These are phyloP conservation scores for Sula dactylatra DNA, from an alignment of 2,113 vertebrate genomes.

Conservation along the genomic window DNA sequence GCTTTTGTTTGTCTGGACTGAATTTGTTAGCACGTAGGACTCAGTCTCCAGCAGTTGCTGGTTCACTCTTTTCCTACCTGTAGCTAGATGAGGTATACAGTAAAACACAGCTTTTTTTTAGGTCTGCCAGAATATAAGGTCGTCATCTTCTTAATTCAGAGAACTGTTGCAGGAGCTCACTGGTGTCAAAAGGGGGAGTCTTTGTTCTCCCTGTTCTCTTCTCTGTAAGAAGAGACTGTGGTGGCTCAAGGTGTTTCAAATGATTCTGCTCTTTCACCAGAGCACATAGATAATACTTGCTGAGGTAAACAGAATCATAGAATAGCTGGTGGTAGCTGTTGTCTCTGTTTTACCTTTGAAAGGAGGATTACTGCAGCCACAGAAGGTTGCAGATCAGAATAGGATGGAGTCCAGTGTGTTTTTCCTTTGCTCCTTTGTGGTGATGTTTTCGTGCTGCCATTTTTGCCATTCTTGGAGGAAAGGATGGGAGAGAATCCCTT, in stretches of 20 bases:
- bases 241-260: neutral
- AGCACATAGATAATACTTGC: neutral
- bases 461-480: neutral
- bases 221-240: neutral
- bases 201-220: constrained; percentile 28
- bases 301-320: neutral
- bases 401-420: neutral
- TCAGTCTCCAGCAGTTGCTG: neutral
- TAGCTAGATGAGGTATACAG: neutral
- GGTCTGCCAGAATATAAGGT: neutral
- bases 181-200: constrained; percentile 54
- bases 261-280: neutral
- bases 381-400: neutral
- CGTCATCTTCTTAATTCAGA: neutral
- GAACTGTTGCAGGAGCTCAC: constrained; percentile 16
- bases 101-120: neutral
- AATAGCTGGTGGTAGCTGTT: neutral
- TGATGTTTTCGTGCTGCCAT: neutral
- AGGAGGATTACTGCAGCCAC: neutral
- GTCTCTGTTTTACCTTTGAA: neutral
- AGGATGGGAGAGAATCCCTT: neutral
- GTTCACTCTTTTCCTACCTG: neutral
- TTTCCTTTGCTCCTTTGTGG: neutral
- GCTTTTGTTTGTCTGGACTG: neutral
- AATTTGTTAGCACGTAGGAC: neutral